Evolutionary conservation across 2,797 vertebrate species (phyloP), one percentile per base, ranked within the genome.

Genomic region (Ptychadena robeensis): DNA sequence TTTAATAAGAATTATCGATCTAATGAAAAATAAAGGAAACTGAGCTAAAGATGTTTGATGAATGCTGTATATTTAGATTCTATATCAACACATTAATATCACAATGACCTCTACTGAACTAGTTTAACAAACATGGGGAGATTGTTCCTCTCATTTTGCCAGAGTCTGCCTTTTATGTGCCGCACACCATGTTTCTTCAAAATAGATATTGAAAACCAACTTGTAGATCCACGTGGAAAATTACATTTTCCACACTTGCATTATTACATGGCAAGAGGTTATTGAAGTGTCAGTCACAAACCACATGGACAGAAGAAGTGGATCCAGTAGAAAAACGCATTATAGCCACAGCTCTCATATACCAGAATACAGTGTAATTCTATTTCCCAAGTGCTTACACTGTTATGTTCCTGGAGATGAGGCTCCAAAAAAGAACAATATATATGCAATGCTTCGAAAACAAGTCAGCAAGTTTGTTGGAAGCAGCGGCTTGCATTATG

Each of bases 191-290:
- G 18, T 38, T 40, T 31, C 15, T 28, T 63, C 37, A 82, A 5
- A 0, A 57, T 53, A 27, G 81, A 59, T 76, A 76, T 0, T 3
- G 35, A 57, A 5, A 77, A 59, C 34, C n/a, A 15, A 14, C 59
- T 48, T 74, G 76, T 27, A 67, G 83, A 72, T 1, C 38, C 32
- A 74, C 6, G 64, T 0, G 30, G 38, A 86, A 85, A 87, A 87
- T 68, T 68, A 1, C 63, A 0, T 8, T 67, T 61, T 85, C 66
- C 0, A 0, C 14, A 9, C 44, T 22, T 8, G 8, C 32, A 82
- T 12, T 85, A 82, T 74, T 86, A 79, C 1, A 79, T 30, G 85
- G 10, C n/a, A 82, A 86, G 73, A 9, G 77, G 28, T 57, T 70
- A 81, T 48, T 77, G 40, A 83, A 81, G n/a, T 74, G 65, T 67